Conservation (phyloP, 2,797 vertebrate genomes). For the Emys orbicularis region DNA sequence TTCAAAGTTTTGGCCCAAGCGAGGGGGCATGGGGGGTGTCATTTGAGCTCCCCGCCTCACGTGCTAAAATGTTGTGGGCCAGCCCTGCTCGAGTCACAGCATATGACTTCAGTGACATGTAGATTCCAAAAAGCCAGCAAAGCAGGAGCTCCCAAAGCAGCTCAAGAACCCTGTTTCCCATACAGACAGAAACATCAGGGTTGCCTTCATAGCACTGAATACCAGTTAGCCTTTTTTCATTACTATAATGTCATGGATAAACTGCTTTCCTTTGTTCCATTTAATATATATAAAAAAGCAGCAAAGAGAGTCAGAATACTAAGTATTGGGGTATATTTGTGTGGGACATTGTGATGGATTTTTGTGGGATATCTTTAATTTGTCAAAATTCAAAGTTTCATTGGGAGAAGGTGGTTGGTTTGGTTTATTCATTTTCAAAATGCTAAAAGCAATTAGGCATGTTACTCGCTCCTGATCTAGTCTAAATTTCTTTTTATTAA, state of each 20-base stretch:
- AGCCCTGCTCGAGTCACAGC: slow-evolving; percentile 24
- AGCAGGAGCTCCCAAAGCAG: slow-evolving; percentile 50
- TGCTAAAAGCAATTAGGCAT: background rate
- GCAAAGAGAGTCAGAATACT: background rate
- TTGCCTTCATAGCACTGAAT: background rate
- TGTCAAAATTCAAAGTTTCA: background rate
- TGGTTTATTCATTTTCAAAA: background rate
- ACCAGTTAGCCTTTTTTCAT: background rate
- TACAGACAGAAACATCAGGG: background rate
- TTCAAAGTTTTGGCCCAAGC: too few relatives aligned
- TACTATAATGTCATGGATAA: background rate
- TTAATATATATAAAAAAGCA: background rate
- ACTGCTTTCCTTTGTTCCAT: background rate
- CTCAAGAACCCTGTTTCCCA: slow-evolving; percentile 30
- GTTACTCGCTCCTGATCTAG: background rate
- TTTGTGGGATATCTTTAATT: background rate
- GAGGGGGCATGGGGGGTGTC: too few relatives aligned
- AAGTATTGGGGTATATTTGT: background rate
- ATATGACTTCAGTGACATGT: slow-evolving; percentile 45
- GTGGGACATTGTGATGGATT: background rate
- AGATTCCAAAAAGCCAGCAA: slow-evolving; percentile 58
- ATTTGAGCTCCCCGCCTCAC: too few relatives aligned
- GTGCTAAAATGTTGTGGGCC: too few relatives aligned
- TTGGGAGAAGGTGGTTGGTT: background rate
- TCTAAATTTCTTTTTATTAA: background rate